Base-by-base conservation (phyloP, 2,888 invertebrate species). In the Lithophane socia region DNA sequence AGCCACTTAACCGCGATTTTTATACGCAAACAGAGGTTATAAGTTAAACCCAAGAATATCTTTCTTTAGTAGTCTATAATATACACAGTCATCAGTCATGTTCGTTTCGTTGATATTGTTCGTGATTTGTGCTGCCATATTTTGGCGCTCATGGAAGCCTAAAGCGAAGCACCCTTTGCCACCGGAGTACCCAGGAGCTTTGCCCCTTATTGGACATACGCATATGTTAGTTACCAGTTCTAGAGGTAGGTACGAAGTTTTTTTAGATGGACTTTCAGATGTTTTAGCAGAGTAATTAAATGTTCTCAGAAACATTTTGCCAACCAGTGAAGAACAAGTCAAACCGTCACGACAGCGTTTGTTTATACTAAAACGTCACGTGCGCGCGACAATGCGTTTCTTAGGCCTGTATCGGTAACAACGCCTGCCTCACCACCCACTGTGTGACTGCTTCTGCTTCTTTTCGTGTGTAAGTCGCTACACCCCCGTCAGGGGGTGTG, bases 131-230 rank as follows among this genome's bases (percentile, higher is more conserved):
- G 77, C 16, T 37, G 16, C 64, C 13, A 47, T 54, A 4, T 54
- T 54, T 12, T 77, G 54, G 63, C 16, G 12, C 4, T 77, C 47
- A 12, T 24, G 63, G 16, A 77, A 24, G 37, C 4, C 13, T 54
- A 54, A 64, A 18, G n/a, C n/a, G 8, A 63, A 47, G 12, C 77
- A 75, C 16, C 78, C 47, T 24, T 77, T 75, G 44, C 75, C 75
- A 1, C 76, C 76, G 3, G 58, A 58, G 49, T 76, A 49, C 24
- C 76, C 76, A 5, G 78, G 76, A 10, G 78, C 76, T 49, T 78
- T 76, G 42, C 76, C 76, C 7, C 47, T 76, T 42, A 78, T 76
- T 54, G 58, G 67, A 64, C 73, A 77, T 60, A 71, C 68, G 3
- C 65, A 52, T 42, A 47, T 44, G 71, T 42, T 76, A 21, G 54